phyloP scores from a whole-genome alignment of 2,888 invertebrate species.

The Hipparchia sbordonii region DNA sequence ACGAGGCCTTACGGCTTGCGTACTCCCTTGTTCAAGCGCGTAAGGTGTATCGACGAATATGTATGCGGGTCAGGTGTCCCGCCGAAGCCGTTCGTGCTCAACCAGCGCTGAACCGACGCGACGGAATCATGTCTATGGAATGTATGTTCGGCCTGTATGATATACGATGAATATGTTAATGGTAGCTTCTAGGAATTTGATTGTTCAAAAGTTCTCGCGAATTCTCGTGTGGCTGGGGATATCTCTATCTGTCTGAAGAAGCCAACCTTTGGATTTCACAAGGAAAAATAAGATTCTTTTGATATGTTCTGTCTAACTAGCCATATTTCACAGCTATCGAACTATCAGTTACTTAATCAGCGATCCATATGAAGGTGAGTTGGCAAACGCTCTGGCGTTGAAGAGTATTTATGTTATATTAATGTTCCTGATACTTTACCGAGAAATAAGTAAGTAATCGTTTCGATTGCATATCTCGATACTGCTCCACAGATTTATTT shows the following conservation, averaged over 20 bases:
- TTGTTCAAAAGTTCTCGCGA: constrained; percentile 46
- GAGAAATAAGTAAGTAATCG: constrained; percentile 27
- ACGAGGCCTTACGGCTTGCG: constrained; percentile 1
- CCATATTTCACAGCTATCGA: neutral
- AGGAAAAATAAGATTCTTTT: too few species aligned
- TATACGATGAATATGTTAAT: constrained; percentile 69
- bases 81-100: constrained; percentile 76
- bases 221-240: constrained; percentile 28
- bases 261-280: neutral
- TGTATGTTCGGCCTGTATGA: constrained; percentile 66
- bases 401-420: neutral
- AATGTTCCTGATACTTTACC: constrained; percentile 12
- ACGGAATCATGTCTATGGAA: constrained; percentile 74
- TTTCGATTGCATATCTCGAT: constrained; percentile 26
- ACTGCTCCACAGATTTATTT: neutral
- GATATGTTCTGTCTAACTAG: neutral
- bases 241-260: neutral
- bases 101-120: constrained; percentile 73
- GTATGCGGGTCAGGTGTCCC: constrained; percentile 67
- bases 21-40: neutral
- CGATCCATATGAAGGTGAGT: neutral
- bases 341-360: neutral
- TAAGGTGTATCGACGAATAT: constrained; percentile 47
- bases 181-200: constrained; percentile 53
- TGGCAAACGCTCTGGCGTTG: constrained; percentile 7